Evolutionary conservation across 1,140 invertebrate genomes (phyloP).

Genomic region (Drosophila carrolli): DNA sequence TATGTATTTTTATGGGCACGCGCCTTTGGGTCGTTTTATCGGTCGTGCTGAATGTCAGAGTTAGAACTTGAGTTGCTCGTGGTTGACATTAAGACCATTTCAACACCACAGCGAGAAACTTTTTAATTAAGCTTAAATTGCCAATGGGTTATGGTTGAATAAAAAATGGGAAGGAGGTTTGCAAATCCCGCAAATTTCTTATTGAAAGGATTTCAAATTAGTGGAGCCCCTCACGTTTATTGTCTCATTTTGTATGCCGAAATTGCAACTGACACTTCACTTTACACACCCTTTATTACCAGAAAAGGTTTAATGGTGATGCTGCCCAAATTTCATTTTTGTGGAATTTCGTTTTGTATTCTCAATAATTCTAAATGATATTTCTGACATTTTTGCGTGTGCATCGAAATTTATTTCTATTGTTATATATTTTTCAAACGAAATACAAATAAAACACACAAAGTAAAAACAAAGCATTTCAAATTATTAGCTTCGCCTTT

Average conservation of each 20-base stretch:
- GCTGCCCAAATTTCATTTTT: constrained; percentile 38
- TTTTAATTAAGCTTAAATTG: constrained; percentile 40
- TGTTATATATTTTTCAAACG: constrained; percentile 41
- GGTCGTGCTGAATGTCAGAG: constrained; percentile 67
- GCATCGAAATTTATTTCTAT: constrained; percentile 41
- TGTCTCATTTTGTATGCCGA: constrained; percentile 17
- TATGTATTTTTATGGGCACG: constrained; percentile 66
- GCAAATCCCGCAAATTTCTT: background rate
- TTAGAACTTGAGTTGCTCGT: constrained; percentile 48
- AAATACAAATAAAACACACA: constrained; percentile 11
- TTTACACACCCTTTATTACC: constrained; percentile 43
- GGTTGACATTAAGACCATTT: constrained; percentile 73
- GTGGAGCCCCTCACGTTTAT: constrained; percentile 14
- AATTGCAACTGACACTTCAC: constrained; percentile 26
- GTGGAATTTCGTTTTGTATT: constrained; percentile 16
- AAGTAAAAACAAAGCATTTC: constrained; percentile 43
- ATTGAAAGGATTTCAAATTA: constrained; percentile 20
- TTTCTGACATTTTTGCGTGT: constrained; percentile 53
- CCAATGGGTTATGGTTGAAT: constrained; percentile 1
- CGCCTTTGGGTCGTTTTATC: constrained; percentile 69
- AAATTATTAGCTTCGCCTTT: constrained; percentile 74
- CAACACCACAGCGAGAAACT: constrained; percentile 54
- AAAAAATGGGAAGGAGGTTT: constrained; percentile 2
- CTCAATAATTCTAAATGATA: constrained; percentile 61
- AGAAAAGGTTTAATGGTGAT: constrained; percentile 53